Evolutionary conservation across 2,113 vertebrate genomes (phyloP), one percentile per base, ranked within the genome.

Genomic region (Anseranas semipalmata): DNA sequence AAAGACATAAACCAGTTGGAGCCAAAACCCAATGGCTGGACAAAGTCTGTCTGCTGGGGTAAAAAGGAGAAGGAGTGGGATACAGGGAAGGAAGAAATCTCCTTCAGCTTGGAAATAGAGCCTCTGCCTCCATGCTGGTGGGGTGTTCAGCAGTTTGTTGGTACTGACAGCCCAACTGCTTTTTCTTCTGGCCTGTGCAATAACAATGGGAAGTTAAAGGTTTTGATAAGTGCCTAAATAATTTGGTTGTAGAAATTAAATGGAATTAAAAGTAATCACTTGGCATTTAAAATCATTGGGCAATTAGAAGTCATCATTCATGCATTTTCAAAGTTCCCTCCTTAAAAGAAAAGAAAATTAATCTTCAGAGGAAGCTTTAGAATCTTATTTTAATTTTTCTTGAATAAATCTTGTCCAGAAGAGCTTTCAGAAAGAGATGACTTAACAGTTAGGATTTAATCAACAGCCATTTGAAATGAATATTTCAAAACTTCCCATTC

Each of bases 361-460:
- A 75, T 77, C 46, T 94, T 90, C 52, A 86, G 39, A 93, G 24
- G 8, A 92, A 93, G 35, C 65, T 86, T 92, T 75, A 70, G 48
- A 89, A 53, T 84, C 33, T 60, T 45, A 56, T 50, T 83, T 81
- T 83, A 72, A 30, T 74, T 95, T 94, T 95, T 87, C 65, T 86
- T 87, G 35, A 88, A 67, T 81, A 95, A 90, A 81, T 85, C 46
- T 78, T 81, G 62, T 72, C 60, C 1, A 2, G 90, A 96, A 81
- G 60, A 66, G 21, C 52, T 90, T 89, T 90, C 73, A 68, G 65
- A 95, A 95, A 77, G 22, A 91, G 41, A 55, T 90, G 50, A 88
- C 56, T 78, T 92, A 41, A 79, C 53, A 30, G 71, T 90, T 85
- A 87, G 58, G 77, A 67, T 91, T 91, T 92, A 92, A 91, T 91